Evolutionary conservation across 2,797 vertebrate species (phyloP).

Genomic region (Pachyuromys duprasi): DNA sequence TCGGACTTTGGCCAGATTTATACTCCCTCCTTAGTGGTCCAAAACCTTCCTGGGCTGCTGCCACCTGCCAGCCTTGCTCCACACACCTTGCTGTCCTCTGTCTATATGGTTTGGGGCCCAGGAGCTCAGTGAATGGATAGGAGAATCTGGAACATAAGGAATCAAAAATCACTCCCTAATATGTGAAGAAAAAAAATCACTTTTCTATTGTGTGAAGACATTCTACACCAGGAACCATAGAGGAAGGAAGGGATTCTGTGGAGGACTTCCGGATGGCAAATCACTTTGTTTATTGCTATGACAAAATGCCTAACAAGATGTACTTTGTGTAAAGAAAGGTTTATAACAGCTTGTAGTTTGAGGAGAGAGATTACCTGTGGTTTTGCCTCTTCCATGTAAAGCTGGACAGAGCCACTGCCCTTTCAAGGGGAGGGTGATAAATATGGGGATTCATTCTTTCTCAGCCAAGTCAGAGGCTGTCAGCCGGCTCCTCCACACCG

Average conservation of each 20-base stretch:
- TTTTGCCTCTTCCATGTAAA: background rate
- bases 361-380: background rate
- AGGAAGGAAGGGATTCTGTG: fast-evolving
- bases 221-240: background rate
- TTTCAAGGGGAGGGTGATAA: background rate
- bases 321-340: background rate
- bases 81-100: fast-evolving
- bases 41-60: too few relatives aligned
- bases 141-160: background rate
- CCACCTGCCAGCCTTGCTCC: fast-evolving
- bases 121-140: background rate
- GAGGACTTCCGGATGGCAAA: fast-evolving
- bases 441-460: background rate
- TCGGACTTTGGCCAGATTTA: background rate
- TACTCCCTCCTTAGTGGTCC: background rate
- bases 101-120: background rate
- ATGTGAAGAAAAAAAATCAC: too few relatives aligned
- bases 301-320: background rate
- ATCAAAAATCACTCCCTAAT: too few relatives aligned
- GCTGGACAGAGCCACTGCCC: background rate
- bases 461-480: background rate
- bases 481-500: background rate
- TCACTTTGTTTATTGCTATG: background rate
- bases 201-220: background rate
- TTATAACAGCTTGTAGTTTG: background rate